These are phyloP conservation scores for Aurelia coerulea DNA, from an alignment of 30 jellyfish, hydroid and myxozoan genomes.

Conservation along the genomic window DNA sequence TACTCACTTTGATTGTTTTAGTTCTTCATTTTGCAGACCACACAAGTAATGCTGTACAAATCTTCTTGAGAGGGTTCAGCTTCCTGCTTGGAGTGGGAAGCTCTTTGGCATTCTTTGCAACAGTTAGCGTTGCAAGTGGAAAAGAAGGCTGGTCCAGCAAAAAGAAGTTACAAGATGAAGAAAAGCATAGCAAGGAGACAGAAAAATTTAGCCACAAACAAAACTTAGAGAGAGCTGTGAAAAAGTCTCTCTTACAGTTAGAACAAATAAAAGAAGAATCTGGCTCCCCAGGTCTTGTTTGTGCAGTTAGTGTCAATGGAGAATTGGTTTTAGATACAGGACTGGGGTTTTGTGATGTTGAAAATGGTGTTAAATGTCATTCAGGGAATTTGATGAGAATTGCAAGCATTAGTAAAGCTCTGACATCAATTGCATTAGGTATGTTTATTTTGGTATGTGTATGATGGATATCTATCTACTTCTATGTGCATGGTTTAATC, in stretches of 20 bases:
- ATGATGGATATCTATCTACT: too few species aligned
- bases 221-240: conserved; percentile 9
- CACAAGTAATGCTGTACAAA: too few species aligned
- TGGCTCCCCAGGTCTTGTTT: conserved; percentile 71
- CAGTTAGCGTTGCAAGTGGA: conserved; percentile 10
- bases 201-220: not conserved
- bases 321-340: conserved; percentile 44
- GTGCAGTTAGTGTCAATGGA: conserved; percentile 71
- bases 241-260: conserved; percentile 24
- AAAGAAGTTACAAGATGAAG: too few species aligned
- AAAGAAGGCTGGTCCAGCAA: too few species aligned
- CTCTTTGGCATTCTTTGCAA: not conserved
- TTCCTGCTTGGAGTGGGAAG: conserved; percentile 24
- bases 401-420: conserved; percentile 84
- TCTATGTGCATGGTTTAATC: too few species aligned
- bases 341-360: conserved; percentile 80
- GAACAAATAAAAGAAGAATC: conserved; percentile 68
- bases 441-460: not conserved
- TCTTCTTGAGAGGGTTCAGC: not conserved
- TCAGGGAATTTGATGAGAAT: conserved; percentile 53
- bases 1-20: too few species aligned
- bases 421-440: conserved; percentile 82
- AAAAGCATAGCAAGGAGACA: not conserved
- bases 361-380: conserved; percentile 51
- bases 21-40: too few species aligned